These are phyloP conservation scores for Arothron firmamentum DNA, from an alignment of 2,113 vertebrate genomes.

Conservation along the genomic window DNA sequence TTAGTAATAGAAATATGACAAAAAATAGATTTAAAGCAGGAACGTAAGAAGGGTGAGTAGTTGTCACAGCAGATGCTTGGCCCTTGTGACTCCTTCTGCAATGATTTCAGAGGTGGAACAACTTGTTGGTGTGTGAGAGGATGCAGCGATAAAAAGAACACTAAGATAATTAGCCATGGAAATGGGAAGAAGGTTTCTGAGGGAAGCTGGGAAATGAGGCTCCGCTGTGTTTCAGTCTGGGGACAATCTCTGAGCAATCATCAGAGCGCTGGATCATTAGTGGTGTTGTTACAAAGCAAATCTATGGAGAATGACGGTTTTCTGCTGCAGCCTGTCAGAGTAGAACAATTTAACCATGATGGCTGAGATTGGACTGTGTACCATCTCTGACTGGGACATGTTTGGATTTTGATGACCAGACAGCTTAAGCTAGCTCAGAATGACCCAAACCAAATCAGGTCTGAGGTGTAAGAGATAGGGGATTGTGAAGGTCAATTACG, in stretches of 20 bases:
- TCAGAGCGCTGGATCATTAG: slow-evolving; percentile 21
- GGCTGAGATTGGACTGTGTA: no score
- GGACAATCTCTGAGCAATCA: slow-evolving; percentile 41
- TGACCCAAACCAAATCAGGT: no score
- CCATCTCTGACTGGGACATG: no score
- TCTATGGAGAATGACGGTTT: slow-evolving; percentile 13
- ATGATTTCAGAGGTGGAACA: no score
- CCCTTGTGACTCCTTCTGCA: no score
- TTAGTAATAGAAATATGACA: no score
- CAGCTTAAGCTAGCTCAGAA: slow-evolving; percentile 19
- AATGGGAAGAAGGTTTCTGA: slow-evolving; percentile 10
- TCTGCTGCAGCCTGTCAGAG: not conserved
- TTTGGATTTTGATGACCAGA: slow-evolving; percentile 24
- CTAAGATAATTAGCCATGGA: slow-evolving; percentile 4
- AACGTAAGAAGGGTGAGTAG: not conserved
- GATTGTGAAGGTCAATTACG: slow-evolving; percentile 31
- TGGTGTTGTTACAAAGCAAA: slow-evolving; percentile 31
- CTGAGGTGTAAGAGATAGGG: not conserved
- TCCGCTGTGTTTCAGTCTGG: slow-evolving; percentile 4
- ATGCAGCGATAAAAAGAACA: no score
- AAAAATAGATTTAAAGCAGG: no score
- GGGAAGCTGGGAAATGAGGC: not conserved
- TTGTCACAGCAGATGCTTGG: not conserved
- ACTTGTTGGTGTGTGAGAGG: no score
- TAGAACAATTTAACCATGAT: no score